Evolutionary conservation across 2,797 vertebrate genomes (phyloP).

Genomic region (Silurus lanzhouensis): DNA sequence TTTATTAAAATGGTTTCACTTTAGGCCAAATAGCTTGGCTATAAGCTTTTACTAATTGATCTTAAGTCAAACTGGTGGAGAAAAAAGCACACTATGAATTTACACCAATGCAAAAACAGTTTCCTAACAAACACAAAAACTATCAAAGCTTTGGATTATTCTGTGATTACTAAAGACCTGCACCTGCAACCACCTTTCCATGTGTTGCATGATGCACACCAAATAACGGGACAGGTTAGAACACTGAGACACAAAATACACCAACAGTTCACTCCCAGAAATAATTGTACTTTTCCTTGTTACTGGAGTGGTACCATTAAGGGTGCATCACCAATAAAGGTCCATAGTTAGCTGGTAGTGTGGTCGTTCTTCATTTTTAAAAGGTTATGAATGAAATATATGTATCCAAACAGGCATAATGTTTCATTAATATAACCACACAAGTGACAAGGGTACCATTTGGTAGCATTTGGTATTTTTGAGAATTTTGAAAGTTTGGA

Average conservation of each 20-base stretch:
- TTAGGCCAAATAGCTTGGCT: no score
- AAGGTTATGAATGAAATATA: background rate
- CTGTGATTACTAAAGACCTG: no score
- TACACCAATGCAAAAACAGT: no score
- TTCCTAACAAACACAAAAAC: no score
- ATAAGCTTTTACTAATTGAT: no score
- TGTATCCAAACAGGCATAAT: no score
- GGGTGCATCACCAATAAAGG: background rate
- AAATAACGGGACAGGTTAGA: background rate
- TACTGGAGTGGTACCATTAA: background rate
- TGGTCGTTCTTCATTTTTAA: background rate
- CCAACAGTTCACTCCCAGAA: background rate
- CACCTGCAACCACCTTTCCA: no score
- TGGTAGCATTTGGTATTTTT: background rate
- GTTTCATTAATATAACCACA: background rate
- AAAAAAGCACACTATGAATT: no score
- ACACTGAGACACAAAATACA: background rate
- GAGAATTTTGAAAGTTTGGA: conserved; percentile 1
- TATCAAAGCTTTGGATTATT: no score
- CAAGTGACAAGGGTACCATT: background rate
- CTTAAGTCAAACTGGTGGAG: no score
- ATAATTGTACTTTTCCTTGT: background rate
- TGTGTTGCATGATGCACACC: no score
- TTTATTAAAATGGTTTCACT: no score
- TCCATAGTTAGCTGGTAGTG: background rate